Conservation (phyloP, 2,797 vertebrate genomes). For the Oophaga sylvatica region DNA sequence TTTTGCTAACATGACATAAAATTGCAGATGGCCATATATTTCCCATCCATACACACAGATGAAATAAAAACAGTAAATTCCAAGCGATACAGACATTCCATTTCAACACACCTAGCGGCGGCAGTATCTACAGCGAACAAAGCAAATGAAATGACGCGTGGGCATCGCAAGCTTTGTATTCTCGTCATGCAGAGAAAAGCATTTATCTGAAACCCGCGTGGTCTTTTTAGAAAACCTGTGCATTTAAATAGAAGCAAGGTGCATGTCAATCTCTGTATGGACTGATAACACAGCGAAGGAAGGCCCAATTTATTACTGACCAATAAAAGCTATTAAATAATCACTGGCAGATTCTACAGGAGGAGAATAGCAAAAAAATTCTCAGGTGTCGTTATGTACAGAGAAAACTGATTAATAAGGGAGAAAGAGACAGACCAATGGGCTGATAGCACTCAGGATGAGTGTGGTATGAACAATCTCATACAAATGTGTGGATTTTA, state of each 20-base stretch:
- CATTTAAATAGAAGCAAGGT: slow-evolving; percentile 16
- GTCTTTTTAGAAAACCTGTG: slow-evolving; percentile 2
- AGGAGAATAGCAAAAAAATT: slow-evolving; percentile 9
- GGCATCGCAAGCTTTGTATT: slow-evolving; percentile 9
- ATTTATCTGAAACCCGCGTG: not conserved
- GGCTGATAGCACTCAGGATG: not conserved
- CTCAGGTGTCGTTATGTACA: not conserved
- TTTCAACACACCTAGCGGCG: not conserved
- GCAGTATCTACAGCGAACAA: slow-evolving; percentile 1
- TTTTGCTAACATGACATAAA: not conserved
- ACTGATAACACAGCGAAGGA: not conserved
- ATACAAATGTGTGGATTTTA: not conserved
- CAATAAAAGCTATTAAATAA: slow-evolving; percentile 1
- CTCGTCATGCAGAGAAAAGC: not conserved
- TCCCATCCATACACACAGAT: not conserved
- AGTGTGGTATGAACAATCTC: not conserved
- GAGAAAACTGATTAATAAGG: not conserved
- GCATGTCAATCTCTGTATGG: not conserved
- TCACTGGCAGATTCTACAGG: not conserved
- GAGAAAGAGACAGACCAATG: not conserved
- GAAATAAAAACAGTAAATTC: not conserved
- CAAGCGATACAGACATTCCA: slow-evolving; percentile 14
- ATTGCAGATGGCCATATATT: not conserved
- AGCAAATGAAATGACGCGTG: not conserved
- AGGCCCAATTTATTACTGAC: not conserved